Evolutionary conservation across 2,888 invertebrate genomes (phyloP).

Genomic region (Hartigia nigra): DNA sequence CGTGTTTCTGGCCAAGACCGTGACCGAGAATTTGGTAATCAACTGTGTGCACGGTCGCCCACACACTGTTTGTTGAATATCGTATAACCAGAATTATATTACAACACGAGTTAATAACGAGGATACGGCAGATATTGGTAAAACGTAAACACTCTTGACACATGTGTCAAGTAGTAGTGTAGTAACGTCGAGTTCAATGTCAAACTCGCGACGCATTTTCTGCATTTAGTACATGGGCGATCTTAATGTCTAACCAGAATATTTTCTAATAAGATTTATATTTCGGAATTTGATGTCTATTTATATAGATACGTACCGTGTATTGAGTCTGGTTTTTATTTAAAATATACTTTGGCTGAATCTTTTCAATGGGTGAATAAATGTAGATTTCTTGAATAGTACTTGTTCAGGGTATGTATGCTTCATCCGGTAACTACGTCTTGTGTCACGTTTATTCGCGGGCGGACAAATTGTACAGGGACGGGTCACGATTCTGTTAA

Average conservation of each 20-base stretch:
- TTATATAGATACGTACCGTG: too few relatives aligned
- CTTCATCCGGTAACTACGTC: not conserved
- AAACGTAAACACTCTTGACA: not conserved
- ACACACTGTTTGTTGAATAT: not conserved
- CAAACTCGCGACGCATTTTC: not conserved
- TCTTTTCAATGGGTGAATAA: too few relatives aligned
- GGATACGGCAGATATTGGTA: not conserved
- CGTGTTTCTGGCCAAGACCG: not conserved
- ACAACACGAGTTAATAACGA: not conserved
- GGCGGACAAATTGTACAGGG: not conserved
- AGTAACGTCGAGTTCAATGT: not conserved
- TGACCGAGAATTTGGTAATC: not conserved
- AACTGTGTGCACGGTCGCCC: not conserved
- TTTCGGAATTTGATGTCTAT: not conserved
- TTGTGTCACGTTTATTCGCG: not conserved
- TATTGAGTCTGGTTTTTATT: too few relatives aligned
- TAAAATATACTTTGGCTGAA: too few relatives aligned
- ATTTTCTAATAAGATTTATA: not conserved
- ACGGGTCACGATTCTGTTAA: not conserved
- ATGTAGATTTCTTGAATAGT: not conserved
- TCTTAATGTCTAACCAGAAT: not conserved
- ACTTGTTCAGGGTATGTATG: not conserved
- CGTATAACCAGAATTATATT: not conserved
- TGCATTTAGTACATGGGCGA: not conserved
- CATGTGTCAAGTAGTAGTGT: too few relatives aligned